phyloP scores from a whole-genome alignment of 2,888 invertebrate species.

The Tinea trinotella region DNA sequence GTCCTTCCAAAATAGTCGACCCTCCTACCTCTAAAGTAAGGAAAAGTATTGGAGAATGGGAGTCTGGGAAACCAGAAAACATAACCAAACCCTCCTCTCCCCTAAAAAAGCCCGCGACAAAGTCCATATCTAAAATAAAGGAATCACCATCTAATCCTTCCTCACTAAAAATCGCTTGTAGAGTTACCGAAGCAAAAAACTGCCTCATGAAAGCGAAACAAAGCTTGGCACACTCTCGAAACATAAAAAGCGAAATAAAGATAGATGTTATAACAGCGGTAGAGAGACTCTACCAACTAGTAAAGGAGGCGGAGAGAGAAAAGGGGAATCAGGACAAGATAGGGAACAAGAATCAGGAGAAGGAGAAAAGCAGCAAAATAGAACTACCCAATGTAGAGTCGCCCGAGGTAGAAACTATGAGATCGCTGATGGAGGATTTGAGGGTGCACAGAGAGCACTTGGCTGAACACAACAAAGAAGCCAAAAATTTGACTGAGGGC shows the following conservation, averaged over 20 bases:
- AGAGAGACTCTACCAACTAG: not conserved
- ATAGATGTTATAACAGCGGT: not conserved
- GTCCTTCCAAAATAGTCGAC: no score
- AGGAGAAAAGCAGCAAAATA: not conserved
- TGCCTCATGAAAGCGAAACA: not conserved
- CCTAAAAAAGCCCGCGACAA: not conserved
- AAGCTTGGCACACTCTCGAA: not conserved
- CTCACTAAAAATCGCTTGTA: not conserved
- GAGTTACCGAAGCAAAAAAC: not conserved
- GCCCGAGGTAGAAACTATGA: not conserved
- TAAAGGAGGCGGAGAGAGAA: not conserved
- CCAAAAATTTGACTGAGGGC: no score
- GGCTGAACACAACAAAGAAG: no score
- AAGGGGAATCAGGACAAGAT: not conserved
- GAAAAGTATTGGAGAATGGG: no score
- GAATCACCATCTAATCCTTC: slow-evolving; percentile 17
- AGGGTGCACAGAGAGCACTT: not conserved
- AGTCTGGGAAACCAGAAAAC: no score
- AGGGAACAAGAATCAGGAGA: not conserved
- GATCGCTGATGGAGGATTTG: not conserved
- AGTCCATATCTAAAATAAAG: not conserved
- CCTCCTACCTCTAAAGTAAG: no score
- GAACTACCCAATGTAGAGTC: not conserved
- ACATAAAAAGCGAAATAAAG: not conserved
- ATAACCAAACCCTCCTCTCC: no score